phyloP scores from a whole-genome alignment of 2,797 vertebrate species.

The Cephalopachus bancanus region DNA sequence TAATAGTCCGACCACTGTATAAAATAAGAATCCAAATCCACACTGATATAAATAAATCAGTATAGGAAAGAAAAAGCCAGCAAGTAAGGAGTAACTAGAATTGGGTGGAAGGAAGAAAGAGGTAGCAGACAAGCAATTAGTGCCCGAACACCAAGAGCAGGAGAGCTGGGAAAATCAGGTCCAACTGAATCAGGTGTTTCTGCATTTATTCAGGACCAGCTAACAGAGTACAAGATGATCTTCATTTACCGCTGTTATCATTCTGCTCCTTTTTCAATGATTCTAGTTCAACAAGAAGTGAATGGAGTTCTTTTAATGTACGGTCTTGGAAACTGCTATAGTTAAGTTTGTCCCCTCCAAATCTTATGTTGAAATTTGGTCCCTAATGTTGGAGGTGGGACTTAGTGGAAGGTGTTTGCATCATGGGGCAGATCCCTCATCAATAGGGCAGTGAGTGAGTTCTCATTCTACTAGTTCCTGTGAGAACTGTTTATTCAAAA shows the following conservation, averaged over 20 bases:
- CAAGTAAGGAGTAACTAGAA: neutral
- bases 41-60: neutral
- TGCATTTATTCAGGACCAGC: neutral
- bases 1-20: neutral
- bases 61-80: neutral
- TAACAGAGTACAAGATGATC: neutral
- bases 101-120: neutral
- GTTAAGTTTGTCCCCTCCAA: neutral
- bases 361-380: neutral
- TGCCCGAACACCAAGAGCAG: no score
- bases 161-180: no score
- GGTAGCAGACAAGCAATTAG: neutral
- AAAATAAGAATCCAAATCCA: neutral
- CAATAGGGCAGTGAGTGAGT: neutral
- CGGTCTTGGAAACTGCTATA: neutral
- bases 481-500: neutral
- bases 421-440: neutral
- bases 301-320: neutral
- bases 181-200: neutral
- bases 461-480: neutral
- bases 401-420: neutral
- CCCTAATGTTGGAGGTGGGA: neutral
- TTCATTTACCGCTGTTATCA: neutral
- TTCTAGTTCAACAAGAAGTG: neutral
- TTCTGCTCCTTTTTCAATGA: neutral